Conservation (phyloP, 37 sponge, comb jelly and placozoan species). For the Mnemiopsis leidyi region DNA sequence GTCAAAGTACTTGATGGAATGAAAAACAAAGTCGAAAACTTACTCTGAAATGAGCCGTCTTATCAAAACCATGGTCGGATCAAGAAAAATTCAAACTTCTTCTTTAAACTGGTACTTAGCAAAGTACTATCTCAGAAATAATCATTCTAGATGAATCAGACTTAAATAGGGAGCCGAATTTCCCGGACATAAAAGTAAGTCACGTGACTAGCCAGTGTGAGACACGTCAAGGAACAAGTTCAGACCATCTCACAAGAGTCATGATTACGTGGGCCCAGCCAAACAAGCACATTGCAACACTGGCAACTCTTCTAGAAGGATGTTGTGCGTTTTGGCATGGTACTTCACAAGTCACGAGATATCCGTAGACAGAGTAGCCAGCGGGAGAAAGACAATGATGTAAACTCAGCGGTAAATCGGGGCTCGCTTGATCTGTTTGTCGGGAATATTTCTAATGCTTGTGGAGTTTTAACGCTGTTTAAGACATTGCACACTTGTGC, state of each 20-base stretch:
- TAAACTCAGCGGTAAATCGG: background rate
- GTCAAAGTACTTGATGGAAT: background rate
- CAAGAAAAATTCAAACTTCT: too few species aligned
- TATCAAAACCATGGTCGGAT: background rate
- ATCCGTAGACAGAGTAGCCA: too few species aligned
- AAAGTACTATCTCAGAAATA: too few species aligned
- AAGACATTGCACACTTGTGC: too few species aligned
- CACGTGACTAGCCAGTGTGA: too few species aligned
- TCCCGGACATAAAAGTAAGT: too few species aligned
- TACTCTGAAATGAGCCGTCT: background rate
- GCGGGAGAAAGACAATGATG: too few species aligned
- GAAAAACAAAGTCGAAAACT: background rate
- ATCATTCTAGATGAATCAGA: too few species aligned
- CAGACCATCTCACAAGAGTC: too few species aligned
- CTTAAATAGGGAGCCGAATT: too few species aligned
- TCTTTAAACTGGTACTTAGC: too few species aligned
- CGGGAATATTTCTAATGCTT: background rate
- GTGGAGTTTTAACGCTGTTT: background rate
- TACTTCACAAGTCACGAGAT: background rate
- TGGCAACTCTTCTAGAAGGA: background rate
- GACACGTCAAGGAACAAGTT: too few species aligned
- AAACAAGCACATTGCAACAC: background rate
- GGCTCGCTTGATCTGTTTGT: background rate
- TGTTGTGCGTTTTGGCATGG: background rate
- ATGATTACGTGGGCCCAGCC: background rate